Evolutionary conservation across 2,113 vertebrate species (phyloP), one percentile per base, ranked within the genome.

Genomic region (Balaeniceps rex): DNA sequence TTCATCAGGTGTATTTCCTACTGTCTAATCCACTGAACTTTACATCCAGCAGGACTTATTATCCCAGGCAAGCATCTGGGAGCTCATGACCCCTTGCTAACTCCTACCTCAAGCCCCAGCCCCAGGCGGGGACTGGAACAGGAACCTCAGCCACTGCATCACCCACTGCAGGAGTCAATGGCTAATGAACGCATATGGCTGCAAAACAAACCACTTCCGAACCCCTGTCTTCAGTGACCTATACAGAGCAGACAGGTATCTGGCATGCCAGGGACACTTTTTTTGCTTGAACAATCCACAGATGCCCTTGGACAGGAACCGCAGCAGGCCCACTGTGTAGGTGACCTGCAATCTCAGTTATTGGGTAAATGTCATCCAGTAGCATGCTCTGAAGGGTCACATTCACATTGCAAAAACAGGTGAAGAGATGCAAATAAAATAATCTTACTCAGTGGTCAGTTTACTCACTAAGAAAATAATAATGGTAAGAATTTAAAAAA

Each of bases 181-280:
- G 46, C 24, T 70, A 65, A 55, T 24, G 52, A 80, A 70, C 0
- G 0, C 38, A 11, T 2, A 31, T 7, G 31, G 36, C 70, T 69
- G 42, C 55, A 83, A 82, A 64, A 75, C 42, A 40, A 51, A 51
- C 25, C 23, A 34, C 60, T 68, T 88, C 63, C 68, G 70, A 81
- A 6, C 0, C 17, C 38, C 19, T 7, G 9, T 57, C 40, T 52
- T 55, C 74, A 68, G 64, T 13, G 34, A 40, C 46, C 57, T 63
- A 15, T 7, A 58, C 40, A 66, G 55, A 72, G 78, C 55, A 82
- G 51, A 46, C 24, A 63, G 44, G 11, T 46, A 31, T 24, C 46
- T 70, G 36, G 22, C 47, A 51, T 9, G 23, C 17, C 66, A 87
- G 38, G 57, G 47, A 34, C 38, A 49, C 1, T 34, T 11, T 52